These are phyloP conservation scores for Microplitis mediator DNA, from an alignment of 1,140 invertebrate species.

Conservation along the genomic window DNA sequence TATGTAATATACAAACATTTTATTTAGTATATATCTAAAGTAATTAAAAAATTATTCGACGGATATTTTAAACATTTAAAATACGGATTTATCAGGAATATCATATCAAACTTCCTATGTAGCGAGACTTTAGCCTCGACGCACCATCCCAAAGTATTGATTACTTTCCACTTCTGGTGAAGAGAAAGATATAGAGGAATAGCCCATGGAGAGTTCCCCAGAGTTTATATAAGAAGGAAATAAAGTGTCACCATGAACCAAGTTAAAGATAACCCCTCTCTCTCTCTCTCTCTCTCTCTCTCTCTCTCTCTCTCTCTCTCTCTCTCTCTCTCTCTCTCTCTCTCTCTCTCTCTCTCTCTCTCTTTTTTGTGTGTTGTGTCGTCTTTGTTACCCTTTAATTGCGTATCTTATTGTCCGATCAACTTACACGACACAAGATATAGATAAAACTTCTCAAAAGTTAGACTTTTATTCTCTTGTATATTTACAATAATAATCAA, in stretches of 20 bases:
- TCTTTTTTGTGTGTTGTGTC: neutral
- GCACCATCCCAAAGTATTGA: slow-evolving; percentile 58
- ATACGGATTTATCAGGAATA: neutral
- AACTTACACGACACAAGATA: slow-evolving; percentile 3
- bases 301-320: neutral
- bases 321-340: neutral
- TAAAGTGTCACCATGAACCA: slow-evolving; percentile 21
- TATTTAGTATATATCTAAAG: neutral
- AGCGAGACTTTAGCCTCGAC: slow-evolving; percentile 44
- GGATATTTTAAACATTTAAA: neutral
- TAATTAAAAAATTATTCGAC: neutral
- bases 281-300: no score
- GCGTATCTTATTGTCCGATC: slow-evolving; percentile 13
- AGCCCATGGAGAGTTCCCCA: slow-evolving; percentile 33
- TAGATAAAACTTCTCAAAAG: neutral
- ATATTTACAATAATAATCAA: no score
- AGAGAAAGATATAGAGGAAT: slow-evolving; percentile 32
- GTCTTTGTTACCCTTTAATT: neutral
- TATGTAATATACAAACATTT: no score
- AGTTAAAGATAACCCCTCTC: neutral
- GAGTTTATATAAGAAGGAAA: slow-evolving; percentile 32
- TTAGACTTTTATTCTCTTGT: no score
- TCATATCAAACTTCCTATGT: neutral
- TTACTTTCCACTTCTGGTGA: slow-evolving; percentile 51
- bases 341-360: neutral